Evolutionary conservation across 2,888 invertebrate genomes (phyloP).

Genomic region (Dasysyrphus tricinctus): DNA sequence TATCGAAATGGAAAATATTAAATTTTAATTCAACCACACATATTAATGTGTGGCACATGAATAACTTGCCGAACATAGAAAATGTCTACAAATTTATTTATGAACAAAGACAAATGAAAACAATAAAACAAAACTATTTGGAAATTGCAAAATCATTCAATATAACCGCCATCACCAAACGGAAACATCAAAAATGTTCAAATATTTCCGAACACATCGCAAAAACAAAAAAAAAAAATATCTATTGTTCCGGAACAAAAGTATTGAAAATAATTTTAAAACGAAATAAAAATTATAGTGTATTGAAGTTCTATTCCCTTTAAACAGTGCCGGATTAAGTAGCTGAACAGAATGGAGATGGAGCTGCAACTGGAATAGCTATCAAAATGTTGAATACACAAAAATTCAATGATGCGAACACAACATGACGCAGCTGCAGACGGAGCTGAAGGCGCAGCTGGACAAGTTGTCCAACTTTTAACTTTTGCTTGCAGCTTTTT

Average conservation of each 20-base stretch:
- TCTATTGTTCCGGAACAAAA: slow-evolving; percentile 52
- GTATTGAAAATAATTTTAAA: neutral
- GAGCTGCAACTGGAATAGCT: too few species aligned
- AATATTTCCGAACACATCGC: slow-evolving; percentile 23
- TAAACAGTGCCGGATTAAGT: neutral
- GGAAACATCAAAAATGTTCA: slow-evolving; percentile 49
- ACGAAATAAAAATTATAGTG: neutral
- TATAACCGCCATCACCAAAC: slow-evolving; percentile 42
- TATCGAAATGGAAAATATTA: slow-evolving; percentile 48
- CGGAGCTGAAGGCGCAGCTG: too few species aligned
- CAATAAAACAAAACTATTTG: neutral
- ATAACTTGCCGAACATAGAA: neutral
- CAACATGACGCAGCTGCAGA: too few species aligned
- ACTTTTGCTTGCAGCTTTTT: too few species aligned
- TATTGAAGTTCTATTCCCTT: neutral
- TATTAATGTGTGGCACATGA: neutral
- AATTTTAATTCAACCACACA: slow-evolving; percentile 36
- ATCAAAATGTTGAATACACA: too few species aligned
- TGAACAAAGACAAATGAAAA: neutral
- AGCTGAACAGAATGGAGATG: neutral
- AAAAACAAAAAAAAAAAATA: too few species aligned
- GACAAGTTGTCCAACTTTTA: too few species aligned
- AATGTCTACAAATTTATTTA: slow-evolving; percentile 14
- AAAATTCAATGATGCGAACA: too few species aligned
- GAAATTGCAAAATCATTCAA: slow-evolving; percentile 31